Conservation (phyloP, 2,113 vertebrate species). For the Hystrix cristata region DNA sequence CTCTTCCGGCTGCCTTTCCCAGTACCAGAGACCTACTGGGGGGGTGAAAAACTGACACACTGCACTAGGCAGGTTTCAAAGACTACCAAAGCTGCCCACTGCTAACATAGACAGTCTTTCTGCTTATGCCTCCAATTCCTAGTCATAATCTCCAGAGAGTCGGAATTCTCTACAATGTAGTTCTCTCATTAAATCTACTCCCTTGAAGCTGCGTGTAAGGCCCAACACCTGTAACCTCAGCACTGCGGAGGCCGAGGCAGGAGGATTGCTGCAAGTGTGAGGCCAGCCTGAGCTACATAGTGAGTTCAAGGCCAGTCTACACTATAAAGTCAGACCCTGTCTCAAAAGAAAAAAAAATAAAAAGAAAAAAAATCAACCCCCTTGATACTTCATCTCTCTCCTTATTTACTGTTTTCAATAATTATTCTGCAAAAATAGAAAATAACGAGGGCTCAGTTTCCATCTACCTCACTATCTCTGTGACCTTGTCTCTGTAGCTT, state of each 20-base stretch:
- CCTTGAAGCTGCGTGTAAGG: not conserved
- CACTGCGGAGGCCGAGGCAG: not conserved
- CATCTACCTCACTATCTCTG: not conserved
- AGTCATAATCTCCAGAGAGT: not conserved
- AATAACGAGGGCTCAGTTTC: constrained; percentile 1
- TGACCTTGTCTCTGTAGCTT: not conserved
- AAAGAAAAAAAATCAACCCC: not conserved
- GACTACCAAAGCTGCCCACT: not conserved
- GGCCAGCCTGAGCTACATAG: not conserved
- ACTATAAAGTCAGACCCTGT: not conserved
- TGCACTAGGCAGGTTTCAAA: not conserved
- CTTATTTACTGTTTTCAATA: not conserved
- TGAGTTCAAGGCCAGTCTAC: too few relatives aligned
- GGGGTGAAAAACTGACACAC: not conserved
- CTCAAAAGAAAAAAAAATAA: not conserved
- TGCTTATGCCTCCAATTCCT: constrained; percentile 43
- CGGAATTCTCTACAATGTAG: constrained; percentile 5
- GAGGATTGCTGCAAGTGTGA: not conserved
- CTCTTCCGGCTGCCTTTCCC: not conserved
- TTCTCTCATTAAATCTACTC: not conserved
- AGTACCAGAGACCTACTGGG: not conserved
- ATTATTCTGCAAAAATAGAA: constrained; percentile 46
- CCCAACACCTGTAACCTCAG: not conserved
- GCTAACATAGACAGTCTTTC: not conserved
- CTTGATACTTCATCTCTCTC: not conserved